phyloP scores from a whole-genome alignment of 2,797 vertebrate genomes.

The Melanogrammus aeglefinus region DNA sequence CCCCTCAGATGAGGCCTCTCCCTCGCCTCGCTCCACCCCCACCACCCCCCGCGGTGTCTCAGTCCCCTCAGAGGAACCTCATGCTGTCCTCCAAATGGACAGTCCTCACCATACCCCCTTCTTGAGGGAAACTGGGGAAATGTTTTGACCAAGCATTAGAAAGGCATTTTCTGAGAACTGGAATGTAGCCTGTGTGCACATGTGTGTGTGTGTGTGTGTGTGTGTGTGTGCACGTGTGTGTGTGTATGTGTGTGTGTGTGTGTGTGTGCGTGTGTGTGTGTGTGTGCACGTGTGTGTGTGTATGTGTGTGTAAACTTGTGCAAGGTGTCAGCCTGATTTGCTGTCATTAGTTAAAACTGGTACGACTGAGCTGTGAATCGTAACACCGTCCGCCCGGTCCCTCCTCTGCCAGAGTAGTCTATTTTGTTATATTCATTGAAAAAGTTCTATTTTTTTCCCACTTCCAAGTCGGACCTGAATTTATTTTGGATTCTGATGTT shows the following conservation, averaged over 20 bases:
- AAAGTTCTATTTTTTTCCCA: constrained; percentile 72
- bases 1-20: constrained; percentile 37
- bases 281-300: not conserved
- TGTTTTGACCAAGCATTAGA: constrained; percentile 27
- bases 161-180: constrained; percentile 38
- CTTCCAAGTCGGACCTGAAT: constrained; percentile 60
- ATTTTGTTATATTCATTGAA: constrained; percentile 77
- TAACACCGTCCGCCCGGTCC: constrained; percentile 52
- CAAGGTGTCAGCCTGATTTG: constrained; percentile 54
- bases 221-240: constrained; percentile 6
- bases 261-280: not conserved
- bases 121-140: not conserved
- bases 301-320: constrained; percentile 21
- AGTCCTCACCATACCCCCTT: not conserved
- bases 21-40: constrained; percentile 23
- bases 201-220: not conserved
- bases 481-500: constrained; percentile 60
- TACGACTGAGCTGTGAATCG: constrained; percentile 47
- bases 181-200: constrained; percentile 31
- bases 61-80: not conserved
- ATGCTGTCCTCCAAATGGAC: not conserved
- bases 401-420: constrained; percentile 68
- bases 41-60: not conserved
- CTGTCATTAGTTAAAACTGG: constrained; percentile 46
- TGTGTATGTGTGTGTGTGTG: constrained; percentile 16